Evolutionary conservation across 2,797 vertebrate genomes (phyloP), one percentile per base, ranked within the genome.

Genomic region (Capromys pilorides): DNA sequence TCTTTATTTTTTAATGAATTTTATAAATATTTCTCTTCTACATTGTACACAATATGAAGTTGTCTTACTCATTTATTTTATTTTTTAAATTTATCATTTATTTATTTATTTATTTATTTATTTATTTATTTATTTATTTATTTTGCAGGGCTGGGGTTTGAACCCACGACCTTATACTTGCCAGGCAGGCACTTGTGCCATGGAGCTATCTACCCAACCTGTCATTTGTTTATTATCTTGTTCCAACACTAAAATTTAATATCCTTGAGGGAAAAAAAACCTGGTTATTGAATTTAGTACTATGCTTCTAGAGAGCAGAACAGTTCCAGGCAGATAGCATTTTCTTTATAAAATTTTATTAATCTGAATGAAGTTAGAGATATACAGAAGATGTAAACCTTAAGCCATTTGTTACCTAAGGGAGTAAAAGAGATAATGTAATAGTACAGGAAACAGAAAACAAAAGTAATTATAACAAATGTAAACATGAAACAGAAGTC

Each of bases 331-430:
- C 6, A 86, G 45, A 88, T 9, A 94, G 33, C 11, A 73, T 11
- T 82, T 62, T 45, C 16, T 89, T 33, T 85, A 69, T 84, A 90
- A 87, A 94, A 90, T 84, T 90, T 88, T 59, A 66, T 64, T 93
- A 69, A 89, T 13, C 12, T 86, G 31, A 88, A 26, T 61, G 54
- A 91, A 94, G 22, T 64, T 84, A 86, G 36, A 78, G 94, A 88
- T 88, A 75, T 71, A 88, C 2, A 94, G n/a, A 83, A 82, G 31
- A 64, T 87, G 1, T 9, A 90, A 78, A 85, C 41, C 28, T 86
- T 85, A 82, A 88, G 73, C 39, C 6, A 82, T 78, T 13, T 85
- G 16, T 93, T 92, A 49, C 26, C 21, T 64, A 78, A 73, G 66
- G 19, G 14, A 75, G 62, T 11, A 92, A 78, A 93, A 54, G 51